Conservation (phyloP, 2,113 vertebrate species). For the Sialia sialis region DNA sequence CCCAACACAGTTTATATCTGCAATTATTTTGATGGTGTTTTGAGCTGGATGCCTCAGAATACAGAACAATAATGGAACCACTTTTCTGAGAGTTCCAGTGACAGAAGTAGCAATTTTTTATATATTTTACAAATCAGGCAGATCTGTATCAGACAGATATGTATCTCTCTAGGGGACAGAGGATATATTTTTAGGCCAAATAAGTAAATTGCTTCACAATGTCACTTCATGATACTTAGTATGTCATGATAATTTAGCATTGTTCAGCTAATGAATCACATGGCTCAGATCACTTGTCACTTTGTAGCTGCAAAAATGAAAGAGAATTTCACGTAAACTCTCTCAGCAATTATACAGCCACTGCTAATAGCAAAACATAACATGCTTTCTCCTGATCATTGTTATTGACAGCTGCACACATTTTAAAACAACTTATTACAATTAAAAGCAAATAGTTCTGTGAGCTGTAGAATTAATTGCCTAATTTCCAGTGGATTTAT, state of each 20-base stretch:
- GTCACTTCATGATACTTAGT: background rate
- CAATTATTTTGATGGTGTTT: background rate
- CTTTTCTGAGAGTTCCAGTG: background rate
- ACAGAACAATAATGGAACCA: background rate
- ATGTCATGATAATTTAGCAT: background rate
- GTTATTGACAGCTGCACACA: background rate
- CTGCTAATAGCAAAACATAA: constrained; percentile 9
- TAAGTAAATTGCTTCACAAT: background rate
- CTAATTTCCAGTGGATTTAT: constrained; percentile 14
- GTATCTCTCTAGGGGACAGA: background rate
- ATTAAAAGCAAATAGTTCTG: constrained; percentile 13
- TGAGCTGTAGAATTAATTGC: background rate
- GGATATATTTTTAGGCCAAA: background rate
- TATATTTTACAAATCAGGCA: background rate
- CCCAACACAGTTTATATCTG: background rate
- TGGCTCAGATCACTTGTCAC: constrained; percentile 4
- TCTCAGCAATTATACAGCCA: background rate
- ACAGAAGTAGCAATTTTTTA: background rate
- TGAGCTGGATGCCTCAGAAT: background rate
- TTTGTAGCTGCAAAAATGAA: constrained; percentile 36
- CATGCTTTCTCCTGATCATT: background rate
- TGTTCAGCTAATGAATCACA: constrained; percentile 6
- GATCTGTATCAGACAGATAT: no score
- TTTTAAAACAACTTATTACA: constrained; percentile 8
- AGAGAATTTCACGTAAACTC: background rate